Base-by-base conservation (phyloP, 2,797 vertebrate species). In the Micropoecilia bifurca region DNA sequence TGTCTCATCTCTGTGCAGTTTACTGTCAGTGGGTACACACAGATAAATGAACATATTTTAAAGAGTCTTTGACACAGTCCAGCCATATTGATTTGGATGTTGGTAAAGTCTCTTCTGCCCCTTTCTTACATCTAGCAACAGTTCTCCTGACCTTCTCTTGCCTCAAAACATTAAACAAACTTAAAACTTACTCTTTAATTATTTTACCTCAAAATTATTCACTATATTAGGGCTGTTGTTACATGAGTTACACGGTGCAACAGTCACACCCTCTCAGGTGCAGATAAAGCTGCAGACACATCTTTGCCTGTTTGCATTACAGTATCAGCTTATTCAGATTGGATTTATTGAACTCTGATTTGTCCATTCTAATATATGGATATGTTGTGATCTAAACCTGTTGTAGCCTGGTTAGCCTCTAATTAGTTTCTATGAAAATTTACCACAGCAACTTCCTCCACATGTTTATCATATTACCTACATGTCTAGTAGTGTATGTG, bases 41-140 rank as follows among this genome's bases (percentile, higher is more conserved):
- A 10, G 59, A 33, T 71, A 61, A 39, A 71, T 47, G 63, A n/a
- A 36, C 48, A 16, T 30, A 36, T 55, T 78, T 55, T 30, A 0
- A 59, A 14, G 43, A 9, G 55, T 59, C 36, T 30, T 75, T 30
- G 43, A 53, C 59, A 46, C 43, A 41, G 75, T n/a, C 18, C 20
- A 3, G 30, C 68, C 59, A 6, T 41, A 78, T 59, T 1, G 20
- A 76, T 50, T 66, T 57, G 33, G 47, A 39, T 8, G 28, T 68
- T 41, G 20, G 46, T 53, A 63, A 71, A 80, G 71, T 66, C 30
- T 36, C 66, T 41, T 57, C 50, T 78, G 0, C n/a, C 41, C 8
- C n/a, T 20, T 78, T 57, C 66, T 41, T 3, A n/a, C n/a, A 1
- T 46, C 28, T 30, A 50, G 0, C 36, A 30, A 25, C 18, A 33